phyloP scores from a whole-genome alignment of 2,113 vertebrate species.

The Hucho hucho region DNA sequence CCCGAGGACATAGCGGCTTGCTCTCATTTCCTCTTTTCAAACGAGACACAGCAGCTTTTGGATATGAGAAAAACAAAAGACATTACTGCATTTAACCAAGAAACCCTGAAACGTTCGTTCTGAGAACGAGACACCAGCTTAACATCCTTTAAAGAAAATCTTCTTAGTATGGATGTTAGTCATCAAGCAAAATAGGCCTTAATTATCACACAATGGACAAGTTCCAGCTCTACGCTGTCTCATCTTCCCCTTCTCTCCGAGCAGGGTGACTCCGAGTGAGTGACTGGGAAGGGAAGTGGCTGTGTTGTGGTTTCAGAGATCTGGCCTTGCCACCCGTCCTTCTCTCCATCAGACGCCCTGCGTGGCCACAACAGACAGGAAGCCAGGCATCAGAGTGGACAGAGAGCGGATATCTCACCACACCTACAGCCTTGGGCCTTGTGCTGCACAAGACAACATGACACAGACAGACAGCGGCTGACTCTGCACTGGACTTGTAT shows the following conservation, averaged over 20 bases:
- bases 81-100: slow-evolving; percentile 5
- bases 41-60: neutral
- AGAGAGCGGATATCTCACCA: slow-evolving; percentile 51
- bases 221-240: slow-evolving; percentile 48
- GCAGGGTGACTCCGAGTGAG: slow-evolving; percentile 21
- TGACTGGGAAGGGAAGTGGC: slow-evolving; percentile 53
- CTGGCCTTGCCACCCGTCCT: slow-evolving; percentile 30
- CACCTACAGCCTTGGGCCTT: slow-evolving; percentile 40
- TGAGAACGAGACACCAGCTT: neutral
- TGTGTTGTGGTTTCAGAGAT: slow-evolving; percentile 53
- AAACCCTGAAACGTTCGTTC: neutral
- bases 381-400: slow-evolving; percentile 43
- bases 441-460: neutral
- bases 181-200: neutral
- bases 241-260: slow-evolving; percentile 45
- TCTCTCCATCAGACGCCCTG: slow-evolving; percentile 50
- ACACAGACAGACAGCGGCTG: neutral
- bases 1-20: slow-evolving; percentile 11
- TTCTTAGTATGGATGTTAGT: neutral
- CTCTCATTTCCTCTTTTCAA: slow-evolving; percentile 39
- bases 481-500: too few species aligned
- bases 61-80: neutral
- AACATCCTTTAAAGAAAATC: neutral
- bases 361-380: slow-evolving; percentile 52
- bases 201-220: slow-evolving; percentile 11